Evolutionary conservation across 2,888 invertebrate species (phyloP), one percentile per base, ranked within the genome.

Genomic region (Drosophila gaucha): DNA sequence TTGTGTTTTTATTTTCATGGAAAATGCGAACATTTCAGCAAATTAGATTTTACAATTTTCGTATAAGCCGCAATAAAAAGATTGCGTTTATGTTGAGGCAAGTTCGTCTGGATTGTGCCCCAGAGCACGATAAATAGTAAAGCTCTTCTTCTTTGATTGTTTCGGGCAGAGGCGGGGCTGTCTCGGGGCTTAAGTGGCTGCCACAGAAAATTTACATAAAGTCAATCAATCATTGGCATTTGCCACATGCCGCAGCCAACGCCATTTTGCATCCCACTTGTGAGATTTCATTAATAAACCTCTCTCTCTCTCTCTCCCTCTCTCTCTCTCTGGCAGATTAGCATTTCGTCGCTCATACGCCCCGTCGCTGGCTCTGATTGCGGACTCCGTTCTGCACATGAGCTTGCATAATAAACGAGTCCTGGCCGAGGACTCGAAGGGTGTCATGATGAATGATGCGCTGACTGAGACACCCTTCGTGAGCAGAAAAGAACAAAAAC

Each of bases 371-470:
- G 47, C 49, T 67, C 46, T 59, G 74, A 47, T 56, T 74, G 62
- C 70, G 47, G 49, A 16, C 46, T 14, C 24, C 24, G 35, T 18
- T 49, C 49, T 64, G 64, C 43, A 63, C 86, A 88, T 89, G 87
- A 89, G 87, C 86, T 80, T 87, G 89, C 89, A 89, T 89, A 89
- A 89, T 86, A 89, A 87, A 78, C 82, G 75, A 85, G 64, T 38
- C 71, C 43, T 41, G 57, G 60, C 24, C 59, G 46, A 46, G 43
- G 69, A 66, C 70, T 60, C 65, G 74, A 76, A 71, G 82, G 84
- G 82, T 80, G 85, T 84, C 85, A 84, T 89, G 89, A 89, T 85
- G 89, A 86, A 89, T 89, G 89, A 87, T 86, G 70, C 72, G 67
- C 54, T 33, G 41, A 24, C 56, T 41, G 49, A 20, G 33, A 22